These are phyloP conservation scores for Thalassaphorura encarpata DNA, from an alignment of 1,140 invertebrate species.

Conservation along the genomic window DNA sequence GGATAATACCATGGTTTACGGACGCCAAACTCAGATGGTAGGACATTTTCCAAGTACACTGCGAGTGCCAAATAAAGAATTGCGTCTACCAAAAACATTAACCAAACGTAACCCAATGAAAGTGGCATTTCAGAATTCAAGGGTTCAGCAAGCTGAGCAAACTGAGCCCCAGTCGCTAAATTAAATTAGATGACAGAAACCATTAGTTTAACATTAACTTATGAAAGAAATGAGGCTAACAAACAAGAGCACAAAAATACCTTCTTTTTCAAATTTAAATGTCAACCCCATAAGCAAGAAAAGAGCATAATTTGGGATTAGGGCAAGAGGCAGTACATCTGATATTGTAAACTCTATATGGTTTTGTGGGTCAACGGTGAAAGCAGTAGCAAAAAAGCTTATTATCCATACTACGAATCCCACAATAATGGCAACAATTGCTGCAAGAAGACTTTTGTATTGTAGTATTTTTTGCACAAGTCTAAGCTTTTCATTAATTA, in stretches of 20 bases:
- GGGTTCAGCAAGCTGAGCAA: slow-evolving; percentile 41
- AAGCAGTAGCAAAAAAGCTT: not conserved
- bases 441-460: too few relatives aligned
- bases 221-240: too few relatives aligned
- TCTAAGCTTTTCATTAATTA: too few relatives aligned
- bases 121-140: slow-evolving; percentile 43
- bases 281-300: not conserved
- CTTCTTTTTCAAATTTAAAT: not conserved
- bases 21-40: slow-evolving; percentile 59
- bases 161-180: slow-evolving; percentile 45
- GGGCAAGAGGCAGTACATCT: not conserved
- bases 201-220: too few relatives aligned
- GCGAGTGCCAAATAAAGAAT: slow-evolving; percentile 39
- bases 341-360: not conserved
- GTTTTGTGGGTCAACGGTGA: not conserved
- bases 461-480: too few relatives aligned
- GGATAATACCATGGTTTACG: slow-evolving; percentile 63
- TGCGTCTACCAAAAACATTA: slow-evolving; percentile 38
- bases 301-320: not conserved
- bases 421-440: too few relatives aligned
- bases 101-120: slow-evolving; percentile 38
- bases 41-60: slow-evolving; percentile 60
- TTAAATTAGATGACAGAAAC: too few relatives aligned
- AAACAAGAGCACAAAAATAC: not conserved
- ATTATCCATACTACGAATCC: not conserved